These are phyloP conservation scores for Oscheius onirici DNA, from an alignment of 2,888 invertebrate species.

Conservation along the genomic window DNA sequence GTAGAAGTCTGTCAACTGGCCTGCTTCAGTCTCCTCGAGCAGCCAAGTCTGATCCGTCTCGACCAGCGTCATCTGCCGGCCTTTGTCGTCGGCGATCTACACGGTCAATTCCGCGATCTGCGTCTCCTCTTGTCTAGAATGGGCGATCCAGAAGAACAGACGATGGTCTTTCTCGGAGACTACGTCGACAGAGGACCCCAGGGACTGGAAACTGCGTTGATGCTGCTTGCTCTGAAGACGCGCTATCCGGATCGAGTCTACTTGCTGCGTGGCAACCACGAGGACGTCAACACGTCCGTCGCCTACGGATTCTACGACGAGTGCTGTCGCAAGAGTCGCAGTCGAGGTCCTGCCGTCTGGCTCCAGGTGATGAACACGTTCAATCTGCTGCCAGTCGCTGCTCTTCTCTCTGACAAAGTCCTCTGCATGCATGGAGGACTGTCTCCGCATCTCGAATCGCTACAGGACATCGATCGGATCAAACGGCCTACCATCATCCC, in stretches of 20 bases:
- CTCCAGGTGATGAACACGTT: constrained; percentile 58
- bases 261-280: constrained; percentile 63
- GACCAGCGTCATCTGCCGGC: constrained; percentile 43
- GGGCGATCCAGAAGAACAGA: constrained; percentile 39
- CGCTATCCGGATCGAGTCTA: constrained; percentile 58
- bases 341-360: constrained; percentile 44
- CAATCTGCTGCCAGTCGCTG: constrained; percentile 62
- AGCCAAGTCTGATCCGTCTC: constrained; percentile 49
- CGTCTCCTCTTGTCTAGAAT: constrained; percentile 50
- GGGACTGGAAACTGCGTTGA: constrained; percentile 42
- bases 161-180: constrained; percentile 52
- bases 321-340: constrained; percentile 40
- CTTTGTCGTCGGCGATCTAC: constrained; percentile 60
- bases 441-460: constrained; percentile 51
- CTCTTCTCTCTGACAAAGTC: constrained; percentile 51
- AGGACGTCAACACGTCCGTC: constrained; percentile 62
- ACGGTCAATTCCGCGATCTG: constrained; percentile 64
- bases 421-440: constrained; percentile 67
- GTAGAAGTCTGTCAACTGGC: constrained; percentile 50
- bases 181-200: constrained; percentile 55
- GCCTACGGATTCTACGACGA: constrained; percentile 68
- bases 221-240: constrained; percentile 42
- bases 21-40: constrained; percentile 42
- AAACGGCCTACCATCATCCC: constrained; percentile 27
- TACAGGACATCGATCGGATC: constrained; percentile 50